phyloP scores from a whole-genome alignment of 37 sponge, comb jelly and placozoan genomes.

The Beroe forskalii region DNA sequence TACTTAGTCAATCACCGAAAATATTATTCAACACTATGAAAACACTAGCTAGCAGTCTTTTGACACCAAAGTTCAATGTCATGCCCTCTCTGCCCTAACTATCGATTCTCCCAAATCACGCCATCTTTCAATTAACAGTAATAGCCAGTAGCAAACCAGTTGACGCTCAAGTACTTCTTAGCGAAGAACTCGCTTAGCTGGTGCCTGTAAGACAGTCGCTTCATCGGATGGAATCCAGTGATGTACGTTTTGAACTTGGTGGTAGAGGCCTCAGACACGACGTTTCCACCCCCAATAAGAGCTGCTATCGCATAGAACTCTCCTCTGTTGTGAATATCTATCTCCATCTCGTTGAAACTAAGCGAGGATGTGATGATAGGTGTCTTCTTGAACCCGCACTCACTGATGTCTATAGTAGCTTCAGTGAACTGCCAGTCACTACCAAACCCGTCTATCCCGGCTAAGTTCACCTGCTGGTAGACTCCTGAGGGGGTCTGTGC shows the following conservation, averaged over 20 bases:
- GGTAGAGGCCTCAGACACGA: neutral
- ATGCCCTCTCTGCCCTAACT: no score
- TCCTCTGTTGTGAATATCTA: neutral
- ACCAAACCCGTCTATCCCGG: neutral
- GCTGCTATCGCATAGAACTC: neutral
- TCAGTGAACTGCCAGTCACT: neutral
- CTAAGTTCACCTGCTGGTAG: neutral
- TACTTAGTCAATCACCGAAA: no score
- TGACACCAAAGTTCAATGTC: no score
- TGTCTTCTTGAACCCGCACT: neutral
- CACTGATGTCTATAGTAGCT: neutral
- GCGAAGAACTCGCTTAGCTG: neutral
- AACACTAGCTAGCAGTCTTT: no score
- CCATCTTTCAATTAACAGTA: no score
- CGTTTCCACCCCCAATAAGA: neutral
- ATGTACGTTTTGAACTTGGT: neutral
- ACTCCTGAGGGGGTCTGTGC: neutral
- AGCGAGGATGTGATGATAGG: neutral
- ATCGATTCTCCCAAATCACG: no score
- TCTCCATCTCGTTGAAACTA: neutral
- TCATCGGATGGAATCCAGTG: neutral
- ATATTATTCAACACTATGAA: no score
- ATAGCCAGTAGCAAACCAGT: neutral
- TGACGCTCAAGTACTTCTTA: neutral
- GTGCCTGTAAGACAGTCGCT: neutral